These are phyloP conservation scores for Pagrus major DNA, from an alignment of 2,113 vertebrate species.

Conservation along the genomic window DNA sequence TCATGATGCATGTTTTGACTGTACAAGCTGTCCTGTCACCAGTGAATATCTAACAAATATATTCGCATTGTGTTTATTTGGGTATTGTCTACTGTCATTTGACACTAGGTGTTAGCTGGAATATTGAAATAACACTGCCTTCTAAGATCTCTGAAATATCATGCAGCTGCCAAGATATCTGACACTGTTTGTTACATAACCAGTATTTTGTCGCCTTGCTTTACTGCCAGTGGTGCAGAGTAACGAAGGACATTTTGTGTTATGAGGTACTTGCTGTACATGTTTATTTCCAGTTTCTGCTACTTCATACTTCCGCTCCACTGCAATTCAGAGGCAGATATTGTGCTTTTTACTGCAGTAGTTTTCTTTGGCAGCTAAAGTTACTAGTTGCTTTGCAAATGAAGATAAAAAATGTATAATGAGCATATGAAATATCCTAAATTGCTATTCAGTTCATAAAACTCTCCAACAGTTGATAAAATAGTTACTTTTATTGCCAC, in stretches of 20 bases:
- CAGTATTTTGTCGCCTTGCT: neutral
- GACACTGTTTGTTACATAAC: neutral
- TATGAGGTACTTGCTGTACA: neutral
- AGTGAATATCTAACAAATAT: slow-evolving; percentile 28
- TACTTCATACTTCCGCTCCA: no score
- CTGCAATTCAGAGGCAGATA: no score
- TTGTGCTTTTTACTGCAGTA: neutral
- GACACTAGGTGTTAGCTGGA: neutral
- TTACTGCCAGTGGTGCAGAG: neutral
- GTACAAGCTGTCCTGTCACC: slow-evolving; percentile 49
- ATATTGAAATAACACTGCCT: no score
- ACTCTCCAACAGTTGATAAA: neutral
- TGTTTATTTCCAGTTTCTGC: neutral
- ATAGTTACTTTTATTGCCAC: neutral
- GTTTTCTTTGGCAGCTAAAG: neutral
- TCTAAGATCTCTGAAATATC: neutral
- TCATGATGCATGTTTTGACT: slow-evolving; percentile 62
- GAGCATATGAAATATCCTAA: neutral
- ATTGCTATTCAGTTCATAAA: neutral
- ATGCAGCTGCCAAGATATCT: no score
- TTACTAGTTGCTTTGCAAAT: neutral
- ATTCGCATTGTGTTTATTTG: slow-evolving; percentile 15
- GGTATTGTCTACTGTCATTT: neutral
- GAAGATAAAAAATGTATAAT: neutral
- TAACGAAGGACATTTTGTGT: neutral